phyloP scores from a whole-genome alignment of 2,113 vertebrate genomes.

The Pterocles gutturalis region DNA sequence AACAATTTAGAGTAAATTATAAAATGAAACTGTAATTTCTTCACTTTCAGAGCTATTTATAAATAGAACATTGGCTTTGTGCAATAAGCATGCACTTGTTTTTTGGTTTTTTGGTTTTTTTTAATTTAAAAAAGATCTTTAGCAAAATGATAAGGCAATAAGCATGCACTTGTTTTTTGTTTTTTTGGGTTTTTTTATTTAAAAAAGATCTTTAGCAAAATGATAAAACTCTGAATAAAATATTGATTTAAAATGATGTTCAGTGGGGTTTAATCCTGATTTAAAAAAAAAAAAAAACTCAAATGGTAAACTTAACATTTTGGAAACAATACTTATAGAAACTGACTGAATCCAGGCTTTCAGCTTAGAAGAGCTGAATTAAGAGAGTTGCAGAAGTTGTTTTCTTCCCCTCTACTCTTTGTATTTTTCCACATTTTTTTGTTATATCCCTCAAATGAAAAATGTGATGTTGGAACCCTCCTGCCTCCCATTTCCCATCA shows the following conservation, averaged over 20 bases:
- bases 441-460: background rate
- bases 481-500: background rate
- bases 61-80: background rate
- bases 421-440: background rate
- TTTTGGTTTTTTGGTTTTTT: background rate
- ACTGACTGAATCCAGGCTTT: background rate
- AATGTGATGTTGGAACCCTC: background rate
- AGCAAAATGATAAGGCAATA: background rate
- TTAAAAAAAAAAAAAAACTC: background rate
- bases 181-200: background rate
- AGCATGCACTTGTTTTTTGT: background rate
- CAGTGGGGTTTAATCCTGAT: rapidly evolving
- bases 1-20: background rate
- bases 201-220: background rate
- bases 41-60: background rate
- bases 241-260: background rate
- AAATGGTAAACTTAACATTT: background rate
- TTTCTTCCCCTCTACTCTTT: background rate
- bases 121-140: background rate
- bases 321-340: background rate
- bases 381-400: background rate
- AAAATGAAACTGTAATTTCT: background rate
- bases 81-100: background rate
- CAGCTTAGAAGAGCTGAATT: background rate
- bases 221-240: background rate